A percentile compares a stretch with the other conserved stretches of the same genome.
These are phyloP conservation scores for Drosophila mettleri DNA, from an alignment of 2,888 invertebrate species.

Conservation along the genomic window DNA sequence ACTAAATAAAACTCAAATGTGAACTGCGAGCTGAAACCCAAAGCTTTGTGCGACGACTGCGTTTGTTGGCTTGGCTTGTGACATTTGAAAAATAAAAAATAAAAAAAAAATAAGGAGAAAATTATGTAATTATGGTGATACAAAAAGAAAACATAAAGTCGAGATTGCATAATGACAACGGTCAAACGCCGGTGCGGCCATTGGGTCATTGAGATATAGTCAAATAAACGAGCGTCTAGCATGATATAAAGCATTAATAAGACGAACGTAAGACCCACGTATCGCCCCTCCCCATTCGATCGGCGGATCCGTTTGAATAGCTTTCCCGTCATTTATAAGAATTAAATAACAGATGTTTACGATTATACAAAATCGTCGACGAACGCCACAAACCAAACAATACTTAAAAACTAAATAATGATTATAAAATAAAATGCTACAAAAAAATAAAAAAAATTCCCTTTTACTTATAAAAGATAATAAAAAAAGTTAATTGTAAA, in stretches of 20 bases:
- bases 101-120: constrained; percentile 3
- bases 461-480: constrained; percentile 16
- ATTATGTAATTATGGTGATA: constrained; percentile 64
- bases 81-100: constrained; percentile 65
- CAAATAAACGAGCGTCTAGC: constrained; percentile 72
- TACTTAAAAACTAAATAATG: constrained; percentile 30
- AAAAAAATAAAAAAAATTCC: constrained; percentile 11
- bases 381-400: background rate
- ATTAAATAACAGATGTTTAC: constrained; percentile 48
- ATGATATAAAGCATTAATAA: constrained; percentile 66
- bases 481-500: constrained; percentile 14
- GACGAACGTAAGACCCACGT: constrained; percentile 26
- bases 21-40: constrained; percentile 22
- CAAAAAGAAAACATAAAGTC: constrained; percentile 36
- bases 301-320: constrained; percentile 15
- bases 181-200: constrained; percentile 40
- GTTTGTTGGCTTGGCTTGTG: constrained; percentile 77
- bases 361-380: constrained; percentile 25
- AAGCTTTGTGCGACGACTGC: constrained; percentile 36
- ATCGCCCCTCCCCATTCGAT: background rate
- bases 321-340: constrained; percentile 43
- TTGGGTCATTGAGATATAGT: constrained; percentile 52
- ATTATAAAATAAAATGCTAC: constrained; percentile 20
- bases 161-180: constrained; percentile 55
- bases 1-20: constrained; percentile 41